phyloP scores from a whole-genome alignment of 2,113 vertebrate species.

The Callospermophilus lateralis region DNA sequence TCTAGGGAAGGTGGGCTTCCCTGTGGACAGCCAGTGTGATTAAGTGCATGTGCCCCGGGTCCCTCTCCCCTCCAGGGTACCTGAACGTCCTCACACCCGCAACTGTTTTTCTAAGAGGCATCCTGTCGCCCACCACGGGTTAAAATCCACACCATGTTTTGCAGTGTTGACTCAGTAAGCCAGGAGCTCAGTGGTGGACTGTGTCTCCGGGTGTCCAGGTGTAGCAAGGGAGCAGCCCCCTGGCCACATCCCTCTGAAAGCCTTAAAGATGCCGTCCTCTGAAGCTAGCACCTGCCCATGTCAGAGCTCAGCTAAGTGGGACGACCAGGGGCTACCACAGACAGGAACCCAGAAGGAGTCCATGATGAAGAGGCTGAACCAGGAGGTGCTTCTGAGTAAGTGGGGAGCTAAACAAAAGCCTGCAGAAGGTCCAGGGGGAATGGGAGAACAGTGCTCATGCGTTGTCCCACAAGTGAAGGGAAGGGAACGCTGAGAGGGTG shows the following conservation, averaged over 20 bases:
- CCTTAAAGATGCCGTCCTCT: neutral
- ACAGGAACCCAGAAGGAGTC: neutral
- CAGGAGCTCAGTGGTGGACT: neutral
- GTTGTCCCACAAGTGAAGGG: neutral
- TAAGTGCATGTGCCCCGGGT: neutral
- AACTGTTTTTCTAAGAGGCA: neutral
- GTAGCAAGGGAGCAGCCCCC: neutral
- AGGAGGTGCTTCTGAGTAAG: neutral
- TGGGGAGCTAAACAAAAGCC: neutral
- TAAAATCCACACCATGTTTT: neutral
- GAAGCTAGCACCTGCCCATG: neutral
- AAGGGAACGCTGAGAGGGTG: fast-evolving
- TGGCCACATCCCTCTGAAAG: neutral
- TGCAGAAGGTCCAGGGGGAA: neutral
- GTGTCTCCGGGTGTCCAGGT: neutral
- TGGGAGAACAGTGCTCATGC: no score
- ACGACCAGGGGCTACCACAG: neutral
- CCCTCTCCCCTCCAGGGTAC: neutral
- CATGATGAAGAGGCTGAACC: neutral
- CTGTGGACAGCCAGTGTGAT: neutral
- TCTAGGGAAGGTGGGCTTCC: neutral
- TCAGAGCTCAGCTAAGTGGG: neutral
- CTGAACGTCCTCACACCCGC: neutral
- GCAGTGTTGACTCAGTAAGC: neutral
- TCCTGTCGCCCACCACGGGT: neutral